Percentiles rank a stretch among this genome's conserved stretches.
These are phyloP conservation scores for Symphodus melops DNA, from an alignment of 2,113 vertebrate species.

Conservation along the genomic window DNA sequence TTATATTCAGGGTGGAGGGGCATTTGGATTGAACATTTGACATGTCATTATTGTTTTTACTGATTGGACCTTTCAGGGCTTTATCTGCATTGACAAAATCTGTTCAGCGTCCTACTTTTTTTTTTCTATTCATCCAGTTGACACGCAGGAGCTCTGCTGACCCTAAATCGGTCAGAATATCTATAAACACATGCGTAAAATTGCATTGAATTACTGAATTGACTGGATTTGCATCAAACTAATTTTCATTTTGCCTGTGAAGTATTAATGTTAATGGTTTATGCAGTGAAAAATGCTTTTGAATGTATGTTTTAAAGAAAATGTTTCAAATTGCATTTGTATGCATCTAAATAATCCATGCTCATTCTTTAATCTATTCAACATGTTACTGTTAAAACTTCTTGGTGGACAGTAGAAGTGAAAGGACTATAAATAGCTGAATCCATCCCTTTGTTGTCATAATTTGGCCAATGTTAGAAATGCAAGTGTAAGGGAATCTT, in stretches of 20 bases:
- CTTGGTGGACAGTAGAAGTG: too few relatives aligned
- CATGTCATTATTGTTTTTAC: constrained; percentile 1
- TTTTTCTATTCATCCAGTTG: not conserved
- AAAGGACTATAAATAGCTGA: too few relatives aligned
- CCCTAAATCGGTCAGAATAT: constrained; percentile 2
- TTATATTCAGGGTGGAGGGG: not conserved
- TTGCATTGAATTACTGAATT: not conserved
- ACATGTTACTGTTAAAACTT: too few relatives aligned
- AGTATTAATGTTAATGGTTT: too few relatives aligned
- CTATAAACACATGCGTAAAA: not conserved
- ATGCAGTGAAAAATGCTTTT: too few relatives aligned
- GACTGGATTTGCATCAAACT: not conserved
- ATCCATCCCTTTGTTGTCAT: too few relatives aligned
- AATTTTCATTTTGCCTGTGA: not conserved
- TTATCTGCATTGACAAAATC: not conserved
- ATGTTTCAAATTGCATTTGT: not conserved
- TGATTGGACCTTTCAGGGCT: not conserved
- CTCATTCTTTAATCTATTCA: not conserved
- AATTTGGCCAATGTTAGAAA: too few relatives aligned
- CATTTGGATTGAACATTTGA: constrained; percentile 10
- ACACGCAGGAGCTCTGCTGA: not conserved
- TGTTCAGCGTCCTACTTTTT: not conserved
- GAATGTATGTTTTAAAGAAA: not conserved
- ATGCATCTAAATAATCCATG: not conserved
- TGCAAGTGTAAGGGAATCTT: not conserved